These are phyloP conservation scores for Mythimna impura DNA, from an alignment of 2,888 invertebrate species.

Conservation along the genomic window DNA sequence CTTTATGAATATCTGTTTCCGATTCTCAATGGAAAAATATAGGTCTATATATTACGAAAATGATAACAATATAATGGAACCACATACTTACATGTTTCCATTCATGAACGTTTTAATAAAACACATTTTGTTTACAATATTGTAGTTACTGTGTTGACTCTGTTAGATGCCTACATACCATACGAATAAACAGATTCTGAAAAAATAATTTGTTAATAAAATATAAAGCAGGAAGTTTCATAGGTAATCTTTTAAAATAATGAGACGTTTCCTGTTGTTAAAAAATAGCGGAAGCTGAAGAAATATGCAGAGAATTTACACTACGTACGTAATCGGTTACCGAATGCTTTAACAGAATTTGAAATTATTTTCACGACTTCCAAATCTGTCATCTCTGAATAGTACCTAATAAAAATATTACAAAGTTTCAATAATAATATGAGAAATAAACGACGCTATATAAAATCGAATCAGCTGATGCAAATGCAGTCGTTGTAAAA, in stretches of 20 bases:
- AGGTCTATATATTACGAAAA: background rate
- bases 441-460: no score
- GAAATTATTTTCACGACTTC: background rate
- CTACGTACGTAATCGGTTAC: background rate
- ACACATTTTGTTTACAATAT: background rate
- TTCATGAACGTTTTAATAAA: constrained; percentile 10
- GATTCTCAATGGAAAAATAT: constrained; percentile 6
- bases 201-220: constrained; percentile 14
- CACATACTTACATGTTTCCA: background rate
- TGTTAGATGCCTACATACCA: background rate
- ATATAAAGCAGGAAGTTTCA: constrained; percentile 21
- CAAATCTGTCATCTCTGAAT: background rate
- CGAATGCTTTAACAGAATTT: background rate
- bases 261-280: constrained; percentile 25
- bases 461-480: background rate
- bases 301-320: background rate
- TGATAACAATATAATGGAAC: background rate
- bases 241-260: constrained; percentile 37
- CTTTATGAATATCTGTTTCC: constrained; percentile 17
- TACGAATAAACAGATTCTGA: constrained; percentile 34
- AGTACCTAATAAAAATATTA: background rate
- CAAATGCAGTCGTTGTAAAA: background rate
- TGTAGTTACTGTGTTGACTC: constrained; percentile 6
- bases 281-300: background rate
- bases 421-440: background rate